phyloP scores from a whole-genome alignment of 2,797 vertebrate species.

The Rhinella marina region DNA sequence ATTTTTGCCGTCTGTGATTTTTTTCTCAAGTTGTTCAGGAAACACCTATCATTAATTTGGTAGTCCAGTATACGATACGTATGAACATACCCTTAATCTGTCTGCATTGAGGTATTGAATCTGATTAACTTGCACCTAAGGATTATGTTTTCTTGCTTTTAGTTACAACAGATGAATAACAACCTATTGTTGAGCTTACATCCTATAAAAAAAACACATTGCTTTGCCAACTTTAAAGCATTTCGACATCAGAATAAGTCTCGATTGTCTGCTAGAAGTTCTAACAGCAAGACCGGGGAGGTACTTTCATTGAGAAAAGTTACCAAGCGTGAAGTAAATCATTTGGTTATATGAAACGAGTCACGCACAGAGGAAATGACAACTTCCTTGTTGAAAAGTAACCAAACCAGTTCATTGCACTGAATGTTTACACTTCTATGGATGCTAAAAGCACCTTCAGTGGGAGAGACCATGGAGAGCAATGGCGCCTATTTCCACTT shows the following conservation, averaged over 20 bases:
- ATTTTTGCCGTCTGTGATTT: neutral
- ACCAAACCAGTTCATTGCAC: slow-evolving; percentile 18
- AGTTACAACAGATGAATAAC: neutral
- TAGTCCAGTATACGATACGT: neutral
- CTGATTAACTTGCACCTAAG: neutral
- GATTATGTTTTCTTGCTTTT: neutral
- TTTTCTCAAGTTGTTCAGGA: neutral
- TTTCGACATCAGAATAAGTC: neutral
- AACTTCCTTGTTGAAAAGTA: slow-evolving; percentile 33
- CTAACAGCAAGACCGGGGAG: neutral
- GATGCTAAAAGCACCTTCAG: neutral
- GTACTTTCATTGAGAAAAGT: slow-evolving; percentile 35
- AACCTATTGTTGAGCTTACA: neutral
- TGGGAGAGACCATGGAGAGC: neutral
- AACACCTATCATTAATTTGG: neutral
- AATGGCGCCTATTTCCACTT: neutral
- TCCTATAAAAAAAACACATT: slow-evolving; percentile 3
- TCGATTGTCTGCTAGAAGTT: neutral
- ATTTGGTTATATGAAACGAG: neutral
- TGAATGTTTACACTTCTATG: neutral
- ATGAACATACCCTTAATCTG: neutral
- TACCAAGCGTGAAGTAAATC: slow-evolving; percentile 22
- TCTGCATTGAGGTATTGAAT: neutral
- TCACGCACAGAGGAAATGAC: slow-evolving; percentile 40
- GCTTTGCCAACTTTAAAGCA: slow-evolving; percentile 9